Evolutionary conservation across 2,888 invertebrate genomes (phyloP).

Genomic region (Plagodis pulveraria): DNA sequence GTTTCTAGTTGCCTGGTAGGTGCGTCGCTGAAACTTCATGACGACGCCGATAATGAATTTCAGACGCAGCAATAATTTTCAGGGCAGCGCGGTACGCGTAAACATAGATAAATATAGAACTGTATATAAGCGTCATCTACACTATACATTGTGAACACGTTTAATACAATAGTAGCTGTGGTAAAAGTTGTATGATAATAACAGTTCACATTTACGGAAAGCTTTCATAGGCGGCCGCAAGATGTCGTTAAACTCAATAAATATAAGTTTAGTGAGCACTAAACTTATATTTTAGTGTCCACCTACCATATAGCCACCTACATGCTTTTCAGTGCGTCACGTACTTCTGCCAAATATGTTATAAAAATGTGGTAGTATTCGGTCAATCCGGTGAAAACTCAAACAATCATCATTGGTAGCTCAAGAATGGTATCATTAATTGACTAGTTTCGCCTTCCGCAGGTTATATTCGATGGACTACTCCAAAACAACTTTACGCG

Average conservation of each 20-base stretch:
- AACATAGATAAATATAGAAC: neutral
- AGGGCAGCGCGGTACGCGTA: neutral
- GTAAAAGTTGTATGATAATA: neutral
- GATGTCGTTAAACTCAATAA: conserved; percentile 1
- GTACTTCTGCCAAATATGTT: no score
- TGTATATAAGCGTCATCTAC: neutral
- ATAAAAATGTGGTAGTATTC: no score
- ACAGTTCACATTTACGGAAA: neutral
- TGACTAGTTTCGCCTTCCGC: no score
- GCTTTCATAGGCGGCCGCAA: neutral
- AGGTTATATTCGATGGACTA: no score
- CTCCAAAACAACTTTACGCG: no score
- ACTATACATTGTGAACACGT: neutral
- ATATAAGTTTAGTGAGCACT: neutral
- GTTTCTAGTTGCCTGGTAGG: conserved; percentile 61
- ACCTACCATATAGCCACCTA: no score
- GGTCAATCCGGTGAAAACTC: no score
- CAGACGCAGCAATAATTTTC: conserved; percentile 9
- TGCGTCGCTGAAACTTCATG: conserved; percentile 67
- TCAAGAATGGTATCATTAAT: no score
- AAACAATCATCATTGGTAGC: no score
- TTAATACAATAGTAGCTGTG: no score
- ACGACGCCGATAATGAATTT: conserved; percentile 39
- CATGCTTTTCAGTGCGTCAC: no score
- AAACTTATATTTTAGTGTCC: no score